Evolutionary conservation across 2,888 invertebrate species (phyloP), one percentile per base, ranked within the genome.

Genomic region (Coelinius sp.): DNA sequence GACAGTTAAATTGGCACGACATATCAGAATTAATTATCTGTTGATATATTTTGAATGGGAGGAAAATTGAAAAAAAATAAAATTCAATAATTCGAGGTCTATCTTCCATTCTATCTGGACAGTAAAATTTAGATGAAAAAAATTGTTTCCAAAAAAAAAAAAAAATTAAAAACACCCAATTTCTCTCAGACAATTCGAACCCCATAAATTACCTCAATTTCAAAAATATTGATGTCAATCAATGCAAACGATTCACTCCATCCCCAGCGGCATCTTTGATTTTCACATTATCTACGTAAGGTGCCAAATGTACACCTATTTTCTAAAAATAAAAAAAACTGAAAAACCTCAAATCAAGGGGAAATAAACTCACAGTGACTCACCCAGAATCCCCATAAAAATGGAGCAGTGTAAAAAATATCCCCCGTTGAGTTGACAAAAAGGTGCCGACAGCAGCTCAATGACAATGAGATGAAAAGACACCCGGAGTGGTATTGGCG

Each of bases 361-460:
- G 41, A 44, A 35, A 17, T 63, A 52, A 59, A 12, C 35, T 7
- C 27, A 35, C 31, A 65, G 44, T 69, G 65, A 52, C 49, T 66
- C 25, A 64, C 10, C 49, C 24, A 70, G 38, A 70, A 38, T 41
- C 1, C 1, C n/a, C 12, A 63, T 63, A 71, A 68, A 70, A 38
- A 53, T 73, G 66, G 75, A 71, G 75, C 73, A 72, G 70, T 63
- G 71, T 53, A 46, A 27, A 46, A 64, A 56, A 74, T 70, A 44
- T 73, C 25, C 74, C 76, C 75, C 70, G 72, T 68, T 49, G 76
- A 49, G 70, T 62, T 49, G 73, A 27, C 56, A 63, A 20, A 76
- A 78, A 78, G 78, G 74, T 67, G 73, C 78, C 77, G 78, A 75
- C 77, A 52, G 52, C 44, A 38, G 31, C 68, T 72, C 49, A 52